These are phyloP conservation scores for Hipparchia sbordonii DNA, from an alignment of 2,888 invertebrate species.

Conservation along the genomic window DNA sequence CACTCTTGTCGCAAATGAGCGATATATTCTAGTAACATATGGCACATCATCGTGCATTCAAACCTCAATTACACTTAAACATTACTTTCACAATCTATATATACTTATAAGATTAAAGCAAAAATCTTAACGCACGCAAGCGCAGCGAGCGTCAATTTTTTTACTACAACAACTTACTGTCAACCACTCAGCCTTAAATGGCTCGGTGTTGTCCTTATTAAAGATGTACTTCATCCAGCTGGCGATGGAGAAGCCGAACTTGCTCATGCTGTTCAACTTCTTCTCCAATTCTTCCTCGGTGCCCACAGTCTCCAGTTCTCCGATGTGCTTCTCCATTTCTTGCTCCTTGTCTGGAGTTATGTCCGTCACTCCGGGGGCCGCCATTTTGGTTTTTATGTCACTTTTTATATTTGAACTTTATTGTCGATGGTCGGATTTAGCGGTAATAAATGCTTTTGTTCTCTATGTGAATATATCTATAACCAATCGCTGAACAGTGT, in stretches of 20 bases:
- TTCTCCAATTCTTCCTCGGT: slow-evolving; percentile 61
- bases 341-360: slow-evolving; percentile 44
- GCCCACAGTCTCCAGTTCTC: slow-evolving; percentile 55
- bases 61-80: too few relatives aligned
- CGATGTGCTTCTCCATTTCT: slow-evolving; percentile 57
- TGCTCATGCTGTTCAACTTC: slow-evolving; percentile 51
- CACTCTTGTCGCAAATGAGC: too few relatives aligned
- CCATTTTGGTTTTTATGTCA: slow-evolving; percentile 52
- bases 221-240: slow-evolving; percentile 70
- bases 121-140: not conserved
- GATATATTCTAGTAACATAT: too few relatives aligned
- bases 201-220: slow-evolving; percentile 55
- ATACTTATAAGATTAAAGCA: too few relatives aligned
- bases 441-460: not conserved
- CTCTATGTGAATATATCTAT: not conserved
- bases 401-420: not conserved
- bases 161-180: slow-evolving; percentile 61
- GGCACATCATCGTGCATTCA: too few relatives aligned
- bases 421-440: not conserved
- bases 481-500: too few relatives aligned
- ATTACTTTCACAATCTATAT: too few relatives aligned
- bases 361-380: slow-evolving; percentile 42
- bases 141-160: not conserved
- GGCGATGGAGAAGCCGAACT: slow-evolving; percentile 57
- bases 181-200: slow-evolving; percentile 68